Conservation (phyloP, 2,113 vertebrate genomes). For the Pygoscelis adeliae region DNA sequence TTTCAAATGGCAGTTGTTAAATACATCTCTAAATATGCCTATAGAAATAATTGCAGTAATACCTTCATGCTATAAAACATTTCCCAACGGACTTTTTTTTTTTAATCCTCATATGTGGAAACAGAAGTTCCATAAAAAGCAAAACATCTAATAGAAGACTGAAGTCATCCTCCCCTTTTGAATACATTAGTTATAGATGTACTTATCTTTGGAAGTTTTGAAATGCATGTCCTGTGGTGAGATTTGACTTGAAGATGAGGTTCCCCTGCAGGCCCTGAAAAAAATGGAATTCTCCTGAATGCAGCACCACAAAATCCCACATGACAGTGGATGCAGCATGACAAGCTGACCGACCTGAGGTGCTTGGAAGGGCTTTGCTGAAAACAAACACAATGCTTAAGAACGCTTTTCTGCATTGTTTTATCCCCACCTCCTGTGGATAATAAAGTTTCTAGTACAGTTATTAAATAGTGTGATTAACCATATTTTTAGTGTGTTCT, state of each 20-base stretch:
- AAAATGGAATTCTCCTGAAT: not conserved
- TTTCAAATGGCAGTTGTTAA: not conserved
- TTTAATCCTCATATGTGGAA: not conserved
- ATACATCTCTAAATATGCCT: not conserved
- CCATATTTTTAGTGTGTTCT: not conserved
- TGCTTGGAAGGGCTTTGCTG: not conserved
- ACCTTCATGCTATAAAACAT: not conserved
- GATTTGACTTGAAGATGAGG: not conserved
- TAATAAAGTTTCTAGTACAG: not conserved
- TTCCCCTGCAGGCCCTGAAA: not conserved
- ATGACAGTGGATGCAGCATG: fast-evolving
- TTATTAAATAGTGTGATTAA: not conserved
- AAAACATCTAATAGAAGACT: not conserved
- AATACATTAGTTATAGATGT: not conserved
- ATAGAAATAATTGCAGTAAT: not conserved
- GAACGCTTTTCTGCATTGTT: not conserved
- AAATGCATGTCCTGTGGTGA: not conserved
- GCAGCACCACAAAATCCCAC: not conserved
- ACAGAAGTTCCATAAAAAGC: not conserved
- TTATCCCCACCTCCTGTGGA: not conserved
- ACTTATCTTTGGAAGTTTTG: not conserved
- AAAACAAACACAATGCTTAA: not conserved
- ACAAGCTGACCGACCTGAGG: not conserved
- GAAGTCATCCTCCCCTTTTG: not conserved
- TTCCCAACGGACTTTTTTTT: not conserved